These are phyloP conservation scores for Ramphastos sulfuratus DNA, from an alignment of 2,113 vertebrate species.

Conservation along the genomic window DNA sequence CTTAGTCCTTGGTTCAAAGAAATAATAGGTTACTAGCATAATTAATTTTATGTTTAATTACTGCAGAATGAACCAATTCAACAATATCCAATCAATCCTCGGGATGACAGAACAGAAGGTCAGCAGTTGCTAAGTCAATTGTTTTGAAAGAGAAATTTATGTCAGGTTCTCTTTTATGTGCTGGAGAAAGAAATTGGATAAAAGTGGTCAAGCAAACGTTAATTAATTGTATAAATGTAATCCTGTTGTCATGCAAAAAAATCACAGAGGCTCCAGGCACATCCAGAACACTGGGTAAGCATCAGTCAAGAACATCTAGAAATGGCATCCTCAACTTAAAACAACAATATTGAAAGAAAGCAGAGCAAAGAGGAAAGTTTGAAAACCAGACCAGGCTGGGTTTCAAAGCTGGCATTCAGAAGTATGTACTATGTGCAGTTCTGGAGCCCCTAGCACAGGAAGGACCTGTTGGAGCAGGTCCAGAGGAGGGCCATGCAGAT, in stretches of 20 bases:
- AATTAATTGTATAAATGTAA: conserved; percentile 84
- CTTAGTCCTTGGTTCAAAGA: conserved; percentile 82
- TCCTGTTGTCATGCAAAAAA: conserved; percentile 69
- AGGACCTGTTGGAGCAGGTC: too few species aligned
- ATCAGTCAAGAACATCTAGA: conserved; percentile 41
- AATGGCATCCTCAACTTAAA: neutral
- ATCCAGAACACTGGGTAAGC: neutral
- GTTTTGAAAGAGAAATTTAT: conserved; percentile 87
- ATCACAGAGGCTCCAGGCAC: conserved; percentile 59
- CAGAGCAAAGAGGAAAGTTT: neutral
- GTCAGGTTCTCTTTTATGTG: conserved; percentile 80
- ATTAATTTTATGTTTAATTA: conserved; percentile 89
- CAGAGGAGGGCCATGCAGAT: too few species aligned
- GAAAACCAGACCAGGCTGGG: neutral
- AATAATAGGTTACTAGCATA: conserved; percentile 83
- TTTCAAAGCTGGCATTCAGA: neutral
- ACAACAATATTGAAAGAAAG: neutral
- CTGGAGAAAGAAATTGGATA: conserved; percentile 83
- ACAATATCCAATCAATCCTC: conserved; percentile 84
- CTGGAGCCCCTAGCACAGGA: too few species aligned
- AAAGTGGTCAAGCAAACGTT: conserved; percentile 83
- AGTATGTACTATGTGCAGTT: neutral
- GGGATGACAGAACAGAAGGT: conserved; percentile 83
- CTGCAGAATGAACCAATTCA: conserved; percentile 84
- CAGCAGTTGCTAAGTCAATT: conserved; percentile 86